Evolutionary conservation across 2,113 vertebrate genomes (phyloP).

Genomic region (Amia ocellicauda): DNA sequence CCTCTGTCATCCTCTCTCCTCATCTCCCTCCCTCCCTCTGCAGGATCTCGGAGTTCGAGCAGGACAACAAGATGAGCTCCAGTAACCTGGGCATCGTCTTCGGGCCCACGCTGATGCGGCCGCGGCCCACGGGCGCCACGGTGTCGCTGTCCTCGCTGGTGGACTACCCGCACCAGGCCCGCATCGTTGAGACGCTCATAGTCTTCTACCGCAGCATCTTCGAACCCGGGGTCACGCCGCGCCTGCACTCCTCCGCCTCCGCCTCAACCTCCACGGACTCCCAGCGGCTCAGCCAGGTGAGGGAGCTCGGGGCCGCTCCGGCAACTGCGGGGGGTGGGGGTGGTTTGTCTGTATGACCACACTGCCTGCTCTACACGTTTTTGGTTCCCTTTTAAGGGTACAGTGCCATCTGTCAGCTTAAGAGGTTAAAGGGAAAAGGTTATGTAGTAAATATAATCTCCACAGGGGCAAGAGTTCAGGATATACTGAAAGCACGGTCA

Average conservation of each 20-base stretch:
- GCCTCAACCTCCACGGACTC: conserved; percentile 27
- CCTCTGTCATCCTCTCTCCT: background rate
- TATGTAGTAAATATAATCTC: too few relatives aligned
- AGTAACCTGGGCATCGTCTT: conserved; percentile 94
- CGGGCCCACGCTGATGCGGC: conserved; percentile 89
- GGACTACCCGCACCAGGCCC: conserved; percentile 94
- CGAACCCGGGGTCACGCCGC: conserved; percentile 32
- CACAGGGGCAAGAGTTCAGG: too few relatives aligned
- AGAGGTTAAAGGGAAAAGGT: too few relatives aligned
- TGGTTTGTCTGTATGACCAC: too few relatives aligned
- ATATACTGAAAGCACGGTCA: too few relatives aligned
- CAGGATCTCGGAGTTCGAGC: conserved; percentile 87
- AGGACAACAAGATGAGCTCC: conserved; percentile 95
- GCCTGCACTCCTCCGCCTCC: conserved; percentile 28
- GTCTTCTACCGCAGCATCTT: conserved; percentile 82
- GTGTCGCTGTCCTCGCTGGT: conserved; percentile 92
- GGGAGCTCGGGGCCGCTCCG: background rate
- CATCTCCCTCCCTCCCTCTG: background rate
- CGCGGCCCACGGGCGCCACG: conserved; percentile 85
- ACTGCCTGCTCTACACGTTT: too few relatives aligned
- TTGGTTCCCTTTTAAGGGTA: too few relatives aligned
- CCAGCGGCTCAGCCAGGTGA: conserved; percentile 36
- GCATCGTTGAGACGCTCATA: conserved; percentile 84
- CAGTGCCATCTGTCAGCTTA: too few relatives aligned
- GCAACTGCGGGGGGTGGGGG: too few relatives aligned